Percentiles rank a stretch among this genome's conserved stretches.
Evolutionary conservation across 2,113 vertebrate species (phyloP).

Genomic region (Pterocles gutturalis): DNA sequence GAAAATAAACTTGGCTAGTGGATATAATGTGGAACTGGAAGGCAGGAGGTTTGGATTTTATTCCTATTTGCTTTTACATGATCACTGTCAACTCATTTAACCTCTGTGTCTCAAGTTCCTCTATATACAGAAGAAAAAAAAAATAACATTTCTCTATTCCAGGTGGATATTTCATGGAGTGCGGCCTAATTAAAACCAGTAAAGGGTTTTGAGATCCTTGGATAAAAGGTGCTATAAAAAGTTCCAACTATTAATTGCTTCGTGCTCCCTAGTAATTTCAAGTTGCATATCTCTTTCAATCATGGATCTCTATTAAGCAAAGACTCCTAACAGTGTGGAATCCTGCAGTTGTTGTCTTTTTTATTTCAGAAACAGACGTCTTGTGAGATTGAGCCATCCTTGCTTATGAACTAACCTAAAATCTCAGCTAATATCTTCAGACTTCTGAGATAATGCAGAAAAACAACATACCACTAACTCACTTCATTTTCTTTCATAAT

Average conservation of each 20-base stretch:
- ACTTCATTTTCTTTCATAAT: not conserved
- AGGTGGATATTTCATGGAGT: not conserved
- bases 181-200: constrained; percentile 33
- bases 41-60: not conserved
- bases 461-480: not conserved
- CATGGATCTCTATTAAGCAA: not conserved
- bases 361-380: constrained; percentile 25
- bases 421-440: not conserved
- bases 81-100: not conserved
- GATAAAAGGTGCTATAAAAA: constrained; percentile 47
- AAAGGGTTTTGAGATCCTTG: constrained; percentile 34
- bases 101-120: not conserved
- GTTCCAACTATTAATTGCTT: constrained; percentile 52
- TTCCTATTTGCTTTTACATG: not conserved
- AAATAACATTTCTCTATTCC: not conserved
- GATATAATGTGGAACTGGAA: not conserved
- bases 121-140: not conserved
- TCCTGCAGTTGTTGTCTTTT: constrained; percentile 3
- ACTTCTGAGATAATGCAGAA: not conserved
- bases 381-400: not conserved
- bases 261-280: not conserved
- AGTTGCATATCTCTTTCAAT: constrained; percentile 18
- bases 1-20: not conserved
- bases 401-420: not conserved
- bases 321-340: not conserved